phyloP scores from a whole-genome alignment of 2,888 invertebrate genomes.

The Lathronympha strigana region DNA sequence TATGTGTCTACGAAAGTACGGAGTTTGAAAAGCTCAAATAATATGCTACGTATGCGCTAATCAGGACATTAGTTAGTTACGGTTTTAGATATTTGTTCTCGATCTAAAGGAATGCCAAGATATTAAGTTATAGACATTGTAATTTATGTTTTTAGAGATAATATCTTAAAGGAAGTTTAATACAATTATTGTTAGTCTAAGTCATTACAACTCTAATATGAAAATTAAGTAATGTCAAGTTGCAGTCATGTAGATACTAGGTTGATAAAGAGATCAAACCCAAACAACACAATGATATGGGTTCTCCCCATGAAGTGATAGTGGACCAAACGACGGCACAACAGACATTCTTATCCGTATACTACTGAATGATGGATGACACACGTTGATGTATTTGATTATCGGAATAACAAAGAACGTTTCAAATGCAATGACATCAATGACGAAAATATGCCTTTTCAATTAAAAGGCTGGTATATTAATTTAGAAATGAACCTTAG shows the following conservation, averaged over 20 bases:
- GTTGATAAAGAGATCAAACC: slow-evolving; percentile 20
- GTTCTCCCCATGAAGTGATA: slow-evolving; percentile 7
- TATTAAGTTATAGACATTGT: too few species aligned
- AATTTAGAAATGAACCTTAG: too few species aligned
- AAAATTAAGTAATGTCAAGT: not conserved
- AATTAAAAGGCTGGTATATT: too few species aligned
- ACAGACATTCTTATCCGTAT: slow-evolving; percentile 9
- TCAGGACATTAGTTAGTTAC: not conserved
- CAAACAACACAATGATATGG: slow-evolving; percentile 33
- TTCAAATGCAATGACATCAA: not conserved
- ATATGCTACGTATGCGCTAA: not conserved
- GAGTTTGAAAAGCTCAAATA: not conserved
- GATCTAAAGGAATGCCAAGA: too few species aligned
- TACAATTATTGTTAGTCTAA: not conserved
- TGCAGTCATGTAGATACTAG: not conserved
- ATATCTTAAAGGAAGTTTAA: not conserved
- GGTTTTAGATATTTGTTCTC: not conserved
- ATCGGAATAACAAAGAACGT: slow-evolving; percentile 6
- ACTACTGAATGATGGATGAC: slow-evolving; percentile 3
- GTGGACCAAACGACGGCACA: slow-evolving; percentile 34
- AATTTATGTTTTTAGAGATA: not conserved
- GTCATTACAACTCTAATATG: not conserved
- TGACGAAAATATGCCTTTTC: not conserved
- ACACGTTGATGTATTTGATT: not conserved
- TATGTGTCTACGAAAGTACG: not conserved